Conservation (phyloP, 2,797 vertebrate genomes). For the Erpetoichthys calabaricus region DNA sequence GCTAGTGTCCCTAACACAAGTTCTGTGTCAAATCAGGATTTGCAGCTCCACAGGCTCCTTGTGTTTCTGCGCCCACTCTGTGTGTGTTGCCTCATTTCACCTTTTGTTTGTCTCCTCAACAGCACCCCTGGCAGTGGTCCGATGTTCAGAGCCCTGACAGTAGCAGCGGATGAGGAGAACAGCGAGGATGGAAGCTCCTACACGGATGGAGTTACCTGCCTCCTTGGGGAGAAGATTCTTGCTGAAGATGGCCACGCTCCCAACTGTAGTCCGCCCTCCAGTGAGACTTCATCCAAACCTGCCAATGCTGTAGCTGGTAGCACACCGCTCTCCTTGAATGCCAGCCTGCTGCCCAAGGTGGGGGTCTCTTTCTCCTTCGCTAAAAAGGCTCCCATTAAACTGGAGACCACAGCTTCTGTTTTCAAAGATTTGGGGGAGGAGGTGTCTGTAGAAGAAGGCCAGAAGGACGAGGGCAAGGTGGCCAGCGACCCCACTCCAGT, state of each 20-base stretch:
- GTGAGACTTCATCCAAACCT: slow-evolving; percentile 37
- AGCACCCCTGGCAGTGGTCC: slow-evolving; percentile 90
- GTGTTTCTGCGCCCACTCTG: too few species aligned
- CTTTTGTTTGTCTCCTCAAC: slow-evolving; percentile 16
- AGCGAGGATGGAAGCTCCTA: slow-evolving; percentile 50
- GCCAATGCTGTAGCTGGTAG: slow-evolving; percentile 46
- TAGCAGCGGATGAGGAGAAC: slow-evolving; percentile 80
- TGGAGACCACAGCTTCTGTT: slow-evolving; percentile 84
- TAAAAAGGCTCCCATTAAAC: slow-evolving; percentile 87
- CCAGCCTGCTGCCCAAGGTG: slow-evolving; percentile 66
- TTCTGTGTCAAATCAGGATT: too few species aligned
- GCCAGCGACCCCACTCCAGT: slow-evolving; percentile 33
- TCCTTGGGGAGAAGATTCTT: slow-evolving; percentile 31
- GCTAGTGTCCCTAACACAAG: too few species aligned
- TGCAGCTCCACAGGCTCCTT: too few species aligned
- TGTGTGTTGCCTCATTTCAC: too few species aligned
- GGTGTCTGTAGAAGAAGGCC: slow-evolving; percentile 55
- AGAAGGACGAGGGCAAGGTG: slow-evolving; percentile 58
- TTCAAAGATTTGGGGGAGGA: slow-evolving; percentile 85
- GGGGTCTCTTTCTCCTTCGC: slow-evolving; percentile 95
- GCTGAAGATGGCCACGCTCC: slow-evolving; percentile 32
- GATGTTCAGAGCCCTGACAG: slow-evolving; percentile 93
- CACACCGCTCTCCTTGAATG: slow-evolving; percentile 57
- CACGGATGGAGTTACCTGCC: slow-evolving; percentile 37
- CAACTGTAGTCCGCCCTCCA: slow-evolving; percentile 12